Evolutionary conservation across 2,113 vertebrate genomes (phyloP).

Genomic region (Bufo bufo): DNA sequence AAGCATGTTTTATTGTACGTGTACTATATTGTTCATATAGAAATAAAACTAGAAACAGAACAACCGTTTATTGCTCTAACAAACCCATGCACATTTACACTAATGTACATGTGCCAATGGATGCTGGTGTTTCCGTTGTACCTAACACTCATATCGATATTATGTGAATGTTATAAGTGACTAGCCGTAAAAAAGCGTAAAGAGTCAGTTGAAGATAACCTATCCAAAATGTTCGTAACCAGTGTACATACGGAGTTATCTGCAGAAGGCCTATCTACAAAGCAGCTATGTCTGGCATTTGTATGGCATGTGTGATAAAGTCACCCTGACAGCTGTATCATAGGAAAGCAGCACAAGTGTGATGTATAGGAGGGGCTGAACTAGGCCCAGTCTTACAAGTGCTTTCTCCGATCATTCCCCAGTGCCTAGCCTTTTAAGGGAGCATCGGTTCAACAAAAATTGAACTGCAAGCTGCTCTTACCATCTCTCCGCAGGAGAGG

Average conservation of each 20-base stretch:
- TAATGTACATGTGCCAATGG: neutral
- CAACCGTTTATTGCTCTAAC: neutral
- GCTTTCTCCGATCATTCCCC: neutral
- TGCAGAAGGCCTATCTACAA: neutral
- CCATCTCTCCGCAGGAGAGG: neutral
- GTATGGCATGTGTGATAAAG: conserved; percentile 40
- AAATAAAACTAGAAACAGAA: neutral
- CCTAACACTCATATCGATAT: neutral
- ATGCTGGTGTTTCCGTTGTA: neutral
- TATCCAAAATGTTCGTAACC: neutral
- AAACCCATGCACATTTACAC: neutral
- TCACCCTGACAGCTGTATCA: conserved; percentile 23
- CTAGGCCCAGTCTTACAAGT: conserved; percentile 21
- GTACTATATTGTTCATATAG: neutral
- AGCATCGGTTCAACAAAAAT: conserved; percentile 4
- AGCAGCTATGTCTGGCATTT: conserved; percentile 26
- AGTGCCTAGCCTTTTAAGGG: conserved; percentile 49
- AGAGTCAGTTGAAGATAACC: neutral
- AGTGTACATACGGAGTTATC: neutral
- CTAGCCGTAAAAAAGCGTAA: neutral
- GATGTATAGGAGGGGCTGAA: conserved; percentile 22
- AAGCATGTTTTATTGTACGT: neutral
- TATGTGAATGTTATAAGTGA: neutral
- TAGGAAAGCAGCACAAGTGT: conserved; percentile 41
- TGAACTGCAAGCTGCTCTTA: neutral